Evolutionary conservation across 2,888 invertebrate species (phyloP).

Genomic region (Zele albiditarsus): DNA sequence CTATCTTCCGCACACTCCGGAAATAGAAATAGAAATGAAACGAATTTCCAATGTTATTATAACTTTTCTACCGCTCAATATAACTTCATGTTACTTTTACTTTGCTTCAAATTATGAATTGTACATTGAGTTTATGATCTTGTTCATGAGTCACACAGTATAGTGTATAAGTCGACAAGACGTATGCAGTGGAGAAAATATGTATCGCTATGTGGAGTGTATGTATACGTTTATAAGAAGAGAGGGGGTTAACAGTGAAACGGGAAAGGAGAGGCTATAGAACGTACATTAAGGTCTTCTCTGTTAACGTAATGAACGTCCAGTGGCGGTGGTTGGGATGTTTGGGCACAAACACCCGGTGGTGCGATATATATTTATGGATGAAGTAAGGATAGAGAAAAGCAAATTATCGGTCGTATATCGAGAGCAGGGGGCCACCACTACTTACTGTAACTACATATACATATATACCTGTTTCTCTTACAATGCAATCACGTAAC

Average conservation of each 20-base stretch:
- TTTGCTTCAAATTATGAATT: slow-evolving; percentile 22
- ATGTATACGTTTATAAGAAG: not conserved
- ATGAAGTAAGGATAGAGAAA: slow-evolving; percentile 40
- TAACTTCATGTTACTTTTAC: slow-evolving; percentile 16
- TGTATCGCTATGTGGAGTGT: not conserved
- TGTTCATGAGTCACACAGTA: not conserved
- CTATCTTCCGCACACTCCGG: no score
- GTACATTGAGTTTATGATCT: not conserved
- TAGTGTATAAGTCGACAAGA: not conserved
- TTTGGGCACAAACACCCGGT: not conserved
- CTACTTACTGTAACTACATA: slow-evolving; percentile 31
- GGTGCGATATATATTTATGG: not conserved
- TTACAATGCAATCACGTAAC: slow-evolving; percentile 33
- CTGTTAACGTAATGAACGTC: not conserved
- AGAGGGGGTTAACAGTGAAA: not conserved
- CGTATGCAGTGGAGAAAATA: not conserved
- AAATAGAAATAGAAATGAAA: not conserved
- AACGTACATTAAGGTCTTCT: slow-evolving; percentile 12
- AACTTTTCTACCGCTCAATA: slow-evolving; percentile 3
- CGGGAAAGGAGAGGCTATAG: no score
- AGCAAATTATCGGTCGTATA: slow-evolving; percentile 52
- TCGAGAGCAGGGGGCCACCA: slow-evolving; percentile 43
- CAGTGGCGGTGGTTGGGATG: not conserved
- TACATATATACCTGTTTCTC: slow-evolving; percentile 12
- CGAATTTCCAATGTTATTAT: slow-evolving; percentile 14